Conservation (phyloP, 2,797 vertebrate species). For the Darevskia mixta region DNA sequence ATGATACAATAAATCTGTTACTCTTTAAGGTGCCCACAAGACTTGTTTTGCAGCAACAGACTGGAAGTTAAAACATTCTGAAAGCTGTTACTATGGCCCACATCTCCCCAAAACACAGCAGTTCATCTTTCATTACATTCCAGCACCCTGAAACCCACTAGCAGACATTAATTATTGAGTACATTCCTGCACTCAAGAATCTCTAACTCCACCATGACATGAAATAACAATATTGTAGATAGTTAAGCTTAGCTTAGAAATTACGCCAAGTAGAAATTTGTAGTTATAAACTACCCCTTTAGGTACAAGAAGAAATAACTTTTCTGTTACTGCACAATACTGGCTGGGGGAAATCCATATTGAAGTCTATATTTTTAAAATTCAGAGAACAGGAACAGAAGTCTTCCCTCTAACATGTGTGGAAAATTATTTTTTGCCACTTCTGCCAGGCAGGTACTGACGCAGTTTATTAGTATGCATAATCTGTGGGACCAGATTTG, state of each 20-base stretch:
- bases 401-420: neutral
- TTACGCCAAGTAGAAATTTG: neutral
- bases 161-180: neutral
- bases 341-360: neutral
- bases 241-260: constrained; percentile 7
- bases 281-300: neutral
- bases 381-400: neutral
- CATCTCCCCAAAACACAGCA: neutral
- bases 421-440: neutral
- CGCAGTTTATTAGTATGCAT: neutral
- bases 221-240: neutral
- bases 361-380: neutral
- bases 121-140: neutral
- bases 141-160: neutral
- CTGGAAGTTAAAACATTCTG: neutral
- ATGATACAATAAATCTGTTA: neutral
- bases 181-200: neutral
- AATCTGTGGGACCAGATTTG: too few relatives aligned
- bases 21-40: too few relatives aligned
- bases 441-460: neutral
- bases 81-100: too few relatives aligned
- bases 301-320: neutral
- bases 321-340: neutral
- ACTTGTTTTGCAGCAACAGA: neutral
- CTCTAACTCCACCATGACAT: neutral